Conservation (phyloP, 2,797 vertebrate genomes). For the Gymnoscopelus microlampas region DNA sequence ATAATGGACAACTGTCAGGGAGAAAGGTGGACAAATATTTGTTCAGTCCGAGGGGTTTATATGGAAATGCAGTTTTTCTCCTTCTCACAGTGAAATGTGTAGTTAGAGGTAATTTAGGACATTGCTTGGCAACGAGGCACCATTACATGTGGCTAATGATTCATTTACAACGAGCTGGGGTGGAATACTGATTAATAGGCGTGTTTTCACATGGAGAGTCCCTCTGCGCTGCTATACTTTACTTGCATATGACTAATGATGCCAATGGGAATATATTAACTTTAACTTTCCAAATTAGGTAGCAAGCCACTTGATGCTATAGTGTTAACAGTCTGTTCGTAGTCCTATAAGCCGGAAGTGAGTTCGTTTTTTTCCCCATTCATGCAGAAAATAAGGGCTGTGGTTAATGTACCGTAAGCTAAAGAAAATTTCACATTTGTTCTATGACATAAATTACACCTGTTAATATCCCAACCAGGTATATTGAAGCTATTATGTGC, state of each 20-base stretch:
- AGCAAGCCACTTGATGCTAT: slow-evolving; percentile 19
- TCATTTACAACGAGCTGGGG: slow-evolving; percentile 74
- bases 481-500: no score
- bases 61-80: slow-evolving; percentile 54
- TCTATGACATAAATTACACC: no score
- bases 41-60: slow-evolving; percentile 70
- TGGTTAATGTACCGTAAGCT: no score
- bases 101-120: slow-evolving; percentile 77
- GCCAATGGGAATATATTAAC: slow-evolving; percentile 39
- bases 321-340: slow-evolving; percentile 6
- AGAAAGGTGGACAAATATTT: slow-evolving; percentile 62
- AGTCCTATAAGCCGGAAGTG: background rate
- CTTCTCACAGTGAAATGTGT: slow-evolving; percentile 66
- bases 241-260: slow-evolving; percentile 58
- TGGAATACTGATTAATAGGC: slow-evolving; percentile 79
- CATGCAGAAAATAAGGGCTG: no score
- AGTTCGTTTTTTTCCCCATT: no score
- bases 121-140: slow-evolving; percentile 74
- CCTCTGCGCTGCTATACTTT: slow-evolving; percentile 51
- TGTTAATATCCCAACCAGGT: no score
- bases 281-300: slow-evolving; percentile 19
- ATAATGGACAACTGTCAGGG: slow-evolving; percentile 64
- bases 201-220: slow-evolving; percentile 69
- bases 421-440: no score
- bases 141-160: slow-evolving; percentile 78